phyloP scores from a whole-genome alignment of 2,888 invertebrate species.

The Mythimna lalbum region DNA sequence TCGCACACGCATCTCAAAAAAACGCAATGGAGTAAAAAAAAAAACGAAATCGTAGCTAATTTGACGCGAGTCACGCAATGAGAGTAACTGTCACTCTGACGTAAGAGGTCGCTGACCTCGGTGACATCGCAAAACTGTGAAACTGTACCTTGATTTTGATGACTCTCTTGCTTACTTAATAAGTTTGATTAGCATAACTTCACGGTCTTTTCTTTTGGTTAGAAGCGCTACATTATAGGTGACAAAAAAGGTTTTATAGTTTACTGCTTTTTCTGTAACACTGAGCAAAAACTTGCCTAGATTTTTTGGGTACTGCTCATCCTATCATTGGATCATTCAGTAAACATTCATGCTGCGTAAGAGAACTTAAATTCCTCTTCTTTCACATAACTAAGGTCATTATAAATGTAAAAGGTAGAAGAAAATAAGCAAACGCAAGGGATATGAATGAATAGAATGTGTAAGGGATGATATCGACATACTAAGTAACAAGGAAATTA shows the following conservation, averaged over 20 bases:
- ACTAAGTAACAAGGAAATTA: neutral
- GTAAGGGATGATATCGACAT: neutral
- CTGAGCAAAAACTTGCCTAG: neutral
- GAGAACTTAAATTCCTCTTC: too few relatives aligned
- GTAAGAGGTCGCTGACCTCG: conserved; percentile 55
- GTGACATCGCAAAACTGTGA: conserved; percentile 61
- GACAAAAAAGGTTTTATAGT: conserved; percentile 16
- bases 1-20: conserved; percentile 50
- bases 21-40: conserved; percentile 52
- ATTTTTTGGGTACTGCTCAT: conserved; percentile 3
- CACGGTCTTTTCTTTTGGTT: conserved; percentile 29
- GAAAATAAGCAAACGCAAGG: neutral
- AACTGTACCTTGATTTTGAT: conserved; percentile 43
- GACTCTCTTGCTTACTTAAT: conserved; percentile 56
- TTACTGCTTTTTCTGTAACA: conserved; percentile 19
- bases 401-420: neutral
- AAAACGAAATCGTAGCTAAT: conserved; percentile 63
- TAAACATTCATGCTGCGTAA: neutral
- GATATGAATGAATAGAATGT: too few relatives aligned
- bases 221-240: conserved; percentile 5
- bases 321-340: neutral
- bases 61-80: conserved; percentile 62
- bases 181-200: conserved; percentile 51
- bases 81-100: conserved; percentile 60
- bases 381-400: neutral